Evolutionary conservation across 2,888 invertebrate genomes (phyloP), one percentile per base, ranked within the genome.

Genomic region (Nowickia ferox): DNA sequence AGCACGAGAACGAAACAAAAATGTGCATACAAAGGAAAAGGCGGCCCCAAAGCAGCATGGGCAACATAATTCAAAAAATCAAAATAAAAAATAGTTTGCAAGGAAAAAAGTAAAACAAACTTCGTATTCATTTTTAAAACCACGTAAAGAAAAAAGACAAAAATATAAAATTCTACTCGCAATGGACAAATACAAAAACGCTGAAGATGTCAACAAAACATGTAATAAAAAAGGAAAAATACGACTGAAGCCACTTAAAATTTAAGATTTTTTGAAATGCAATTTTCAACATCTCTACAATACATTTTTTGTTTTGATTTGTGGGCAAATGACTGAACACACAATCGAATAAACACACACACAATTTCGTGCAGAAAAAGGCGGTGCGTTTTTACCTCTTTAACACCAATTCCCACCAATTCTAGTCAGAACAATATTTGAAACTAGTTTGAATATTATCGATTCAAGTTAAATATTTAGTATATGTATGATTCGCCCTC

Each of bases 31-130:
- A 84, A 63, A 84, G 81, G 77, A 87, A 87, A 88, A 88, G 88
- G 88, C 88, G 87, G 86, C 88, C 85, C 87, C 86, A 86, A 80
- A 78, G 75, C 84, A 84, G 76, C 79, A 71, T 61, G 83, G 79
- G 78, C 69, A 61, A 83, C 69, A 84, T 75, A 80, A 76, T 77
- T 59, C 81, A 68, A 11, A 48, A 61, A 75, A 57, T 13, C n/a
- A 66, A 81, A 78, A 48, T 66, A 61, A 75, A 72, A 74, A 72
- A 51, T 59, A 46, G 22, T 44, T 74, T 57, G 38, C 30, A 42
- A 42, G 65, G 42, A 51, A 79, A 53, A 66, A 63, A 19, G 17
- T 61, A 65, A 68, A 69, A 13, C 30, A 30, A 57, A 53, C n/a
- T 48, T 65, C n/a, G 51, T 71, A 51, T 75, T 76, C 84, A 59